phyloP scores from a whole-genome alignment of 2,113 vertebrate genomes.

The Vimba vimba region DNA sequence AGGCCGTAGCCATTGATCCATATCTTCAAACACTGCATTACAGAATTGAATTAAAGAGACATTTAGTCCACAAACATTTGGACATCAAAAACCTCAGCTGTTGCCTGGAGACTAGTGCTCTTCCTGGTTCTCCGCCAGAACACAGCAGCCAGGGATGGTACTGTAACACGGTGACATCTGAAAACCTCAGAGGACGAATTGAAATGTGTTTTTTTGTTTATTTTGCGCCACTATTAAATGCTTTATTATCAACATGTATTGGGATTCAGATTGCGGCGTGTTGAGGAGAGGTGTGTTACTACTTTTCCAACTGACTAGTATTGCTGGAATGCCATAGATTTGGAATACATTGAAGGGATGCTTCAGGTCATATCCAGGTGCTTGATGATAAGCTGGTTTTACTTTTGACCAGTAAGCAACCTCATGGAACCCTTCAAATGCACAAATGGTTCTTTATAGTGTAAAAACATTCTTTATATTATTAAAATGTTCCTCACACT shows the following conservation, averaged over 20 bases:
- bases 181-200: conserved; percentile 36
- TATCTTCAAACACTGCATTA: conserved; percentile 67
- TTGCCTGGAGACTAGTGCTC: conserved; percentile 62
- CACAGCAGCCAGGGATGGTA: conserved; percentile 33
- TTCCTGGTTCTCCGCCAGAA: conserved; percentile 48
- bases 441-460: too few relatives aligned
- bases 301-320: not conserved
- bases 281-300: not conserved
- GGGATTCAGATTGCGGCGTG: not conserved
- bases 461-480: too few relatives aligned
- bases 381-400: not conserved
- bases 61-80: conserved; percentile 67
- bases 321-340: not conserved
- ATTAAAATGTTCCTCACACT: too few relatives aligned
- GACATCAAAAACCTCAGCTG: conserved; percentile 63
- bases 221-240: not conserved
- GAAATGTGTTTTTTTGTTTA: not conserved
- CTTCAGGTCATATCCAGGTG: not conserved
- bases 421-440: too few relatives aligned
- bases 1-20: conserved; percentile 60
- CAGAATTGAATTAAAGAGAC: conserved; percentile 66
- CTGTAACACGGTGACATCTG: conserved; percentile 37
- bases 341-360: not conserved
- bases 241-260: not conserved
- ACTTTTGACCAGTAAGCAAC: not conserved